Base-by-base conservation (phyloP, 2,797 vertebrate genomes). In the Argyrosomus regius region DNA sequence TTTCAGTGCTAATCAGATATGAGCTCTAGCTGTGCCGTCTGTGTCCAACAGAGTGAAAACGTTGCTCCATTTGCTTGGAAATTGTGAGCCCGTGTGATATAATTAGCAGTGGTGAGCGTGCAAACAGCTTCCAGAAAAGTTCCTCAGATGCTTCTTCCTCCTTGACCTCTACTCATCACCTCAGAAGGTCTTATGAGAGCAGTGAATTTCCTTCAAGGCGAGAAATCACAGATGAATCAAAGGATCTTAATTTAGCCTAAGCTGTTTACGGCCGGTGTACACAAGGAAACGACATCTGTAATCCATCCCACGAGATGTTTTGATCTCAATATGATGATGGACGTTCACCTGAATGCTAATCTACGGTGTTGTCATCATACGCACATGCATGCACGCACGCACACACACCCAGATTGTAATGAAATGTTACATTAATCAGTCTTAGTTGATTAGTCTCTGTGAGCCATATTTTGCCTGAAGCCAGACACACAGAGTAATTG, bases 401-500 rank as follows among this genome's bases (percentile, higher is more conserved):
- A 68, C 73, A 24, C 77, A 73, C 65, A 45, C 26, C 4, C 16
- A 65, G 54, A 71, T 60, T 52, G 65, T 90, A 80, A 88, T 87
- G 81, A 78, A 87, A 90, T 61, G 66, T 72, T 87, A 66, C 67
- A 68, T 88, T 92, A 91, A 92, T 94, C 87, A 91, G 68, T 77
- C 84, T 73, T 72, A 56, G 73, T 84, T 91, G 90, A 93, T 93
- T 89, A 91, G 79, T 87, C 86, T 88, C 68, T 72, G 60, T 79
- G 80, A 90, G 88, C 58, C 74, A 92, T 92, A 91, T 85, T 88
- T 90, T 85, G 88, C 93, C 92, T 83, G 80, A 83, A 83, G 93
- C 88, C 82, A 88, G 91, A 88, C 88, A 91, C 81, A 89, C 84
- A 76, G 69, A 82, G 83, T 93, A 94, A 95, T 95, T 95, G 93